Conservation (phyloP, 92 coral and sea anemone species). For the Desmophyllum pertusum region DNA sequence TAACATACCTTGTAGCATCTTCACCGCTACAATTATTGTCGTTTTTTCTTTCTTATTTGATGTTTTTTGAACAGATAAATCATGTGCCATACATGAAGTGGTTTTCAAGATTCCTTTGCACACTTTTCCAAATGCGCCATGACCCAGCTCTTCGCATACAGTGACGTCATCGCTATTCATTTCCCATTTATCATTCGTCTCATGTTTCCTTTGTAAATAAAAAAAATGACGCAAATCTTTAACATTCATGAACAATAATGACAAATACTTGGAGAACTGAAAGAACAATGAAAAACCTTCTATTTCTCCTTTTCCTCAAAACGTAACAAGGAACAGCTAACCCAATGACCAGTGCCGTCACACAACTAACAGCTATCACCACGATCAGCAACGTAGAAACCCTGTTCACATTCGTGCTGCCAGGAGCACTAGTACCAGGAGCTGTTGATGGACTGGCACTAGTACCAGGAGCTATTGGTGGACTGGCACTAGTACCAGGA, state of each 20-base stretch:
- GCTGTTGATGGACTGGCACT: no score
- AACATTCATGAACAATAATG: no score
- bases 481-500: not conserved
- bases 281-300: not conserved
- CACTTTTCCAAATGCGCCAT: slow-evolving; percentile 52
- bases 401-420: not conserved
- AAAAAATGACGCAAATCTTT: no score
- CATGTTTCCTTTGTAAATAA: not conserved
- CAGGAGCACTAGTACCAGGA: not conserved
- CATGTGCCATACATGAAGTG: not conserved
- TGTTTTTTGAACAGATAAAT: not conserved
- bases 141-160: slow-evolving; percentile 32
- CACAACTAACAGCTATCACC: not conserved
- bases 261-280: not conserved
- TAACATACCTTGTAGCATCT: not conserved
- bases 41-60: not conserved
- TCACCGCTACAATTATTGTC: slow-evolving; percentile 1
- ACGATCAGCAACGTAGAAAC: not conserved
- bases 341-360: not conserved
- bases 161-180: not conserved
- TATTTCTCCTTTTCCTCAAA: not conserved
- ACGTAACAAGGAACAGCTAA: not conserved
- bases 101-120: slow-evolving; percentile 37
- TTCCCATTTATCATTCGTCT: not conserved
- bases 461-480: no score